These are phyloP conservation scores for Parauchenoglanis ngamensis DNA, from an alignment of 2,797 vertebrate genomes.

Conservation along the genomic window DNA sequence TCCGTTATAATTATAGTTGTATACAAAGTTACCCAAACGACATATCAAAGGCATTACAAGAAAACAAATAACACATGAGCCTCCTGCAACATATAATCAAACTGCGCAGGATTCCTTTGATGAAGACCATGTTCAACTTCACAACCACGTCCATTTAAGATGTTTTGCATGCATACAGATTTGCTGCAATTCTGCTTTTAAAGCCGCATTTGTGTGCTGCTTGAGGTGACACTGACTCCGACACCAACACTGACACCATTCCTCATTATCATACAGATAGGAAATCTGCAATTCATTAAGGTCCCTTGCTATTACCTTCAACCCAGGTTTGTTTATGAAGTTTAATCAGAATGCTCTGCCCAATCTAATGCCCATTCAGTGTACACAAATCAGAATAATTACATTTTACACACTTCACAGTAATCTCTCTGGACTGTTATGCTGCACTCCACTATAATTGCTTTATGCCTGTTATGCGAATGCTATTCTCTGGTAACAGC, in stretches of 20 bases:
- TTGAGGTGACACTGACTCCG: not conserved
- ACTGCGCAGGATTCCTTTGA: not conserved
- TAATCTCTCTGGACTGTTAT: not conserved
- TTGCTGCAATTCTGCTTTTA: not conserved
- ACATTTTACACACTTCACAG: not conserved
- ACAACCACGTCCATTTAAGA: not conserved
- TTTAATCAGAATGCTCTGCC: not conserved
- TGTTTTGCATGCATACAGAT: not conserved
- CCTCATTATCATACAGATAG: slow-evolving; percentile 9
- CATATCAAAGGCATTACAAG: not conserved
- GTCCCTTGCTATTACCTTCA: not conserved
- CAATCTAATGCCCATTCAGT: not conserved
- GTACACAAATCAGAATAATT: not conserved
- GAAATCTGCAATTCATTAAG: slow-evolving; percentile 1
- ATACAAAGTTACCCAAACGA: not conserved
- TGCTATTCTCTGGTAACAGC: not conserved
- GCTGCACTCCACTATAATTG: not conserved
- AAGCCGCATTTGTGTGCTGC: not conserved
- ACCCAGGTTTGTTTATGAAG: not conserved
- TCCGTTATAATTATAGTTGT: not conserved
- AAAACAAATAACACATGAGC: not conserved
- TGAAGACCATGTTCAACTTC: not conserved
- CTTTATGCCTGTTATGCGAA: not conserved
- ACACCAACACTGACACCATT: not conserved
- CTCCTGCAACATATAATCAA: not conserved